These are phyloP conservation scores for Amyelois transitella DNA, from an alignment of 1,140 invertebrate genomes.

Conservation along the genomic window DNA sequence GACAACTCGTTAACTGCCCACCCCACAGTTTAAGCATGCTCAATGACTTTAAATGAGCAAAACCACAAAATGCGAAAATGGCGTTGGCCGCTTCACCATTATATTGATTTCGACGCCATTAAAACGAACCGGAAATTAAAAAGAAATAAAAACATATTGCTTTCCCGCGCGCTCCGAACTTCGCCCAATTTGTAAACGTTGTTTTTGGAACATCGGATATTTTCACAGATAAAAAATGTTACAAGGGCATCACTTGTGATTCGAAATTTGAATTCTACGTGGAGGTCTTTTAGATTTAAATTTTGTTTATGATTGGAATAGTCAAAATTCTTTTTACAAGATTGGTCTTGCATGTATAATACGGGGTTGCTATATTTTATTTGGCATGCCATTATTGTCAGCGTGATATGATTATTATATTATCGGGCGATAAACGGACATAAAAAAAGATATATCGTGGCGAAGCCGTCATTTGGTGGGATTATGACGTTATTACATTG, in stretches of 20 bases:
- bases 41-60: constrained; percentile 69
- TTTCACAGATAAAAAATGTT: constrained; percentile 36
- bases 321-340: background rate
- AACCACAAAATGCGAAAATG: constrained; percentile 70
- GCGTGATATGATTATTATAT: constrained; percentile 72
- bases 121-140: constrained; percentile 73
- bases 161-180: constrained; percentile 69
- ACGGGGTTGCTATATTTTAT: constrained; percentile 68
- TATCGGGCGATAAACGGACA: constrained; percentile 69
- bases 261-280: background rate
- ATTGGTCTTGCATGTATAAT: constrained; percentile 29
- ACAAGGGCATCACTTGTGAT: constrained; percentile 15
- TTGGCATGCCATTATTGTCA: constrained; percentile 71
- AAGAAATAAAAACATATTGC: constrained; percentile 73
- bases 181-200: constrained; percentile 70
- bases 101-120: constrained; percentile 74
- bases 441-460: constrained; percentile 67
- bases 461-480: constrained; percentile 56
- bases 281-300: background rate
- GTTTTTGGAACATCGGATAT: constrained; percentile 55
- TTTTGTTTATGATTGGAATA: background rate
- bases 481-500: constrained; percentile 61
- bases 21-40: constrained; percentile 41
- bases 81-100: constrained; percentile 64
- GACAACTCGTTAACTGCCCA: constrained; percentile 45